Percentiles rank a stretch among this genome's conserved stretches.
phyloP scores from a whole-genome alignment of 2,797 vertebrate genomes.

The Hoplostethus mediterraneus region DNA sequence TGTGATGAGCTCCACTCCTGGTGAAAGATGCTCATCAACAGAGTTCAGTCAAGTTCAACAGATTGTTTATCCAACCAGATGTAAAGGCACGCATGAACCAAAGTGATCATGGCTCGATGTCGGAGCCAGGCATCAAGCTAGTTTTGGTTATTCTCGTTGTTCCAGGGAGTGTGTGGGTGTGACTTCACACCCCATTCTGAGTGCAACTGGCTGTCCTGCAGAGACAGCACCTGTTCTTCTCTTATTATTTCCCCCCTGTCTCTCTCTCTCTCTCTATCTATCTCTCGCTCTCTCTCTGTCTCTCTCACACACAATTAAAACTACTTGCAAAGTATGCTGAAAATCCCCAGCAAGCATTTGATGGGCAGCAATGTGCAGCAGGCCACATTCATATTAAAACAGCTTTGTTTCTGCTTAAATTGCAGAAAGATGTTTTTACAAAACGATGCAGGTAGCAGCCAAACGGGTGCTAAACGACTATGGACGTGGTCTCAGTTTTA shows the following conservation, averaged over 20 bases:
- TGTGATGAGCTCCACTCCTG: constrained; percentile 16
- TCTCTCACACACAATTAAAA: constrained; percentile 18
- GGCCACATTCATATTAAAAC: background rate
- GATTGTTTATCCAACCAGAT: constrained; percentile 20
- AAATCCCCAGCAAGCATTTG: constrained; percentile 1
- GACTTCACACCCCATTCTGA: constrained; percentile 51
- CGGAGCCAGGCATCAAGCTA: background rate
- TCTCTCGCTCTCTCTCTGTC: background rate
- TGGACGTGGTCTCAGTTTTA: too few relatives aligned
- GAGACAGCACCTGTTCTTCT: constrained; percentile 52
- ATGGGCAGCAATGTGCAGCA: background rate
- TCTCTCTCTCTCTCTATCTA: too few relatives aligned
- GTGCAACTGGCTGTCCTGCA: constrained; percentile 46
- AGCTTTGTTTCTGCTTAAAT: too few relatives aligned
- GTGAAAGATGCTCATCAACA: constrained; percentile 10
- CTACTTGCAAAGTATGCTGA: background rate
- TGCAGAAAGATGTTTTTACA: too few relatives aligned
- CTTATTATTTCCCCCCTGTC: constrained; percentile 35
- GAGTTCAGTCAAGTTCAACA: constrained; percentile 6
- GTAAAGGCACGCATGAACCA: constrained; percentile 2
- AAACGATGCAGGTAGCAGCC: too few relatives aligned
- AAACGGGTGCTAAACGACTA: too few relatives aligned
- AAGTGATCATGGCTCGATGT: background rate
- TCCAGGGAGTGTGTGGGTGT: constrained; percentile 31
- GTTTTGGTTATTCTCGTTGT: constrained; percentile 4